Evolutionary conservation across 2,113 vertebrate species (phyloP).

Genomic region (Vireo altiloquus): DNA sequence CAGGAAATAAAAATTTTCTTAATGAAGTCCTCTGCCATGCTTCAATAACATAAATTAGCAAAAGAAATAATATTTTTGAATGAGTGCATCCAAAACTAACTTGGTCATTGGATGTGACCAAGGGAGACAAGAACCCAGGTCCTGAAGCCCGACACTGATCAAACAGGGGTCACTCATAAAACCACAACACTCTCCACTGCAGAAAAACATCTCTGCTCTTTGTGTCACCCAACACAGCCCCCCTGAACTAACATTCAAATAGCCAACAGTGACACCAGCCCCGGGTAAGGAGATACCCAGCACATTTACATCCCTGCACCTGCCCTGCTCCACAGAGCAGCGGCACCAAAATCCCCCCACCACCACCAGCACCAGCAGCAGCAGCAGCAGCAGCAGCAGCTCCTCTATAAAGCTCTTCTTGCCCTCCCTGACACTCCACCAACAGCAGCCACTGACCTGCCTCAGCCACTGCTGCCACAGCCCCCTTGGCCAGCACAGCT

Average conservation of each 20-base stretch:
- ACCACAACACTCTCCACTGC: too few relatives aligned
- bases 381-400: background rate
- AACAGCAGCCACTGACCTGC: background rate
- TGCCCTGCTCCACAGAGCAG: background rate
- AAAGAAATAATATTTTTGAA: background rate
- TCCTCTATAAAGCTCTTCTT: background rate
- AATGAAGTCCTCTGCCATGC: background rate
- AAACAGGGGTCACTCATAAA: too few relatives aligned
- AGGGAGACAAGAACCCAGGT: too few relatives aligned
- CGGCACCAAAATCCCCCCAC: background rate
- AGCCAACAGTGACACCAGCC: background rate
- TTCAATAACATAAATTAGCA: background rate
- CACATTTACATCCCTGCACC: conserved; percentile 34
- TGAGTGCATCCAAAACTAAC: background rate
- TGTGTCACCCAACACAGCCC: background rate
- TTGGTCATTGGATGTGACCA: too few relatives aligned
- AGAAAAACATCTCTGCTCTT: background rate
- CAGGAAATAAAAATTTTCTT: background rate
- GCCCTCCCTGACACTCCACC: accelerated
- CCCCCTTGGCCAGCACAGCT: background rate
- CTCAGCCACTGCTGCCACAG: background rate
- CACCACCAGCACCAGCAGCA: background rate
- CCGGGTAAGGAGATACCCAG: background rate
- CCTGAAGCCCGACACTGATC: too few relatives aligned
- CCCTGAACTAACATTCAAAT: background rate